A percentile compares a stretch with the other conserved stretches of the same genome.
phyloP scores from a whole-genome alignment of 2,113 vertebrate species.

The Cheilinus undulatus region DNA sequence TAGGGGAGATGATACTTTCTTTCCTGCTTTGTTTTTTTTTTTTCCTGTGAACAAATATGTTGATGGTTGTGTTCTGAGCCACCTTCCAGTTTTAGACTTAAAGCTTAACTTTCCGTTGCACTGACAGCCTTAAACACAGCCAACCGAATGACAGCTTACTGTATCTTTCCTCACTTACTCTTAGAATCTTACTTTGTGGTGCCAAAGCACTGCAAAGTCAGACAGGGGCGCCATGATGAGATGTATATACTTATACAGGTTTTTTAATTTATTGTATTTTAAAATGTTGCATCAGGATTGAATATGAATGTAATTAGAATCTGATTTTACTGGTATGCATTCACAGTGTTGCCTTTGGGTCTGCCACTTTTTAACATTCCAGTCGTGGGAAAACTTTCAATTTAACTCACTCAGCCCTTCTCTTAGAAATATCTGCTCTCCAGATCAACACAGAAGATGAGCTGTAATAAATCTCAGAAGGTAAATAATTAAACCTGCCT shows the following conservation, averaged over 20 bases:
- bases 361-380: conserved; percentile 47
- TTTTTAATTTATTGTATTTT: conserved; percentile 70
- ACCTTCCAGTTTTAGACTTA: too few relatives aligned
- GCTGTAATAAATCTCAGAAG: neutral
- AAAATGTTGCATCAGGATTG: conserved; percentile 42
- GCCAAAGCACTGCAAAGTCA: conserved; percentile 61
- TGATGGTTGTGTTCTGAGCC: too few relatives aligned
- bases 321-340: conserved; percentile 49
- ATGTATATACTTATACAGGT: conserved; percentile 60
- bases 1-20: too few relatives aligned
- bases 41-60: too few relatives aligned
- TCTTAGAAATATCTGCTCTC: neutral
- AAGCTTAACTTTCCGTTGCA: conserved; percentile 62
- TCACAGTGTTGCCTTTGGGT: conserved; percentile 63
- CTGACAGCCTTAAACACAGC: conserved; percentile 84
- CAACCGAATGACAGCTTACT: conserved; percentile 80
- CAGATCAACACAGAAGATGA: neutral
- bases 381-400: conserved; percentile 3
- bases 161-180: conserved; percentile 61
- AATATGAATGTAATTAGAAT: conserved; percentile 39
- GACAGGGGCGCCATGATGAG: conserved; percentile 33
- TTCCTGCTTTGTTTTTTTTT: too few relatives aligned
- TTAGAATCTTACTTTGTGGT: conserved; percentile 35
- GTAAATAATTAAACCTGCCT: too few relatives aligned
- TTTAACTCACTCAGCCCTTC: neutral